phyloP scores from a whole-genome alignment of 2,113 vertebrate species.

The Hucho hucho region DNA sequence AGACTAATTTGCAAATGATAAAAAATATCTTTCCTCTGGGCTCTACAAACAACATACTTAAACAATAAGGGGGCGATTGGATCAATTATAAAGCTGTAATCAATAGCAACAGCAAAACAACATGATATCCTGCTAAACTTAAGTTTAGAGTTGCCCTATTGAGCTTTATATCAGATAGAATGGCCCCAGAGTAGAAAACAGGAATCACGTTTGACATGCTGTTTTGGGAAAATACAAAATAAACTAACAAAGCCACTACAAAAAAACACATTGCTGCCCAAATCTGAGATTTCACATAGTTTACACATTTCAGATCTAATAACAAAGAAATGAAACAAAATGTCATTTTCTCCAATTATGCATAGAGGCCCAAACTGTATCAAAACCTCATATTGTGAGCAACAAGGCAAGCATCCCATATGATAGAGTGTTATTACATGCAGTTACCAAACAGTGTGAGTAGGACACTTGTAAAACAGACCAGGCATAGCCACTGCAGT shows the following conservation, averaged over 20 bases:
- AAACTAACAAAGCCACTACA: constrained; percentile 61
- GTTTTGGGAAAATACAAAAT: constrained; percentile 57
- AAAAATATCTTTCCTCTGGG: constrained; percentile 69
- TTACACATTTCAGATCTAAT: constrained; percentile 13
- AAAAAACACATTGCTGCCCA: constrained; percentile 76
- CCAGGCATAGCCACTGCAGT: constrained; percentile 56
- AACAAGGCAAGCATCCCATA: constrained; percentile 69
- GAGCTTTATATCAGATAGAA: constrained; percentile 66
- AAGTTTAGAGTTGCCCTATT: background rate
- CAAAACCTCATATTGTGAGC: constrained; percentile 80
- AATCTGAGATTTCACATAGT: constrained; percentile 75
- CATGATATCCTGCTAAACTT: background rate
- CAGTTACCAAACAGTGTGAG: constrained; percentile 79
- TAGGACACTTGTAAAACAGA: constrained; percentile 35
- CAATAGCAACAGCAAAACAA: constrained; percentile 27
- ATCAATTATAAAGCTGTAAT: constrained; percentile 59
- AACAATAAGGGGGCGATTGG: constrained; percentile 68
- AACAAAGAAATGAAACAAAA: background rate
- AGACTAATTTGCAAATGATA: background rate
- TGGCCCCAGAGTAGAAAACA: constrained; percentile 61
- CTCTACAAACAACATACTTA: constrained; percentile 40
- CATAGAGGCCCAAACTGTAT: constrained; percentile 20
- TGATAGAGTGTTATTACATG: constrained; percentile 76
- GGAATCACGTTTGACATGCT: constrained; percentile 66
- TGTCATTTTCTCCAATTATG: constrained; percentile 2